Conservation (phyloP, 1,140 invertebrate genomes). For the Procambarus virginalis region DNA sequence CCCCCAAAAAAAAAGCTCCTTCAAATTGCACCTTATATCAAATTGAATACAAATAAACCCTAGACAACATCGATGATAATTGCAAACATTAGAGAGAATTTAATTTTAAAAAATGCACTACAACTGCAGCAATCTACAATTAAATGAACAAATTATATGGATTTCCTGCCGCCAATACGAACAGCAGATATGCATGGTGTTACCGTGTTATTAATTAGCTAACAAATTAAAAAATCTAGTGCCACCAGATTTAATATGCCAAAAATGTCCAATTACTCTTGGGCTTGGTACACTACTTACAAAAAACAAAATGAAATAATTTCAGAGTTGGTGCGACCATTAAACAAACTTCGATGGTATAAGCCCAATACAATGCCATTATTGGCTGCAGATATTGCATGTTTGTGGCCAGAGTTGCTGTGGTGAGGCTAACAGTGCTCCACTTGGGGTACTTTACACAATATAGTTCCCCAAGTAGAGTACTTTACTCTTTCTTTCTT, state of each 20-base stretch:
- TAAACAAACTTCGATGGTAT: background rate
- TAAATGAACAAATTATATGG: background rate
- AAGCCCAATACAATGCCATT: background rate
- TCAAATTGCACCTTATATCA: no score
- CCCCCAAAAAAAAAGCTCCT: no score
- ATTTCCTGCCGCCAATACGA: background rate
- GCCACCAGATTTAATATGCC: background rate
- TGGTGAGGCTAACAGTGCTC: no score
- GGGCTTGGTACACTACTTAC: background rate
- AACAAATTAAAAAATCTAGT: background rate
- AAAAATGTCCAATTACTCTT: background rate
- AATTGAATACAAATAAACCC: no score
- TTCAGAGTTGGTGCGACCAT: background rate
- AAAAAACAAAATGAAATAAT: background rate
- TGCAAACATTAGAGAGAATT: no score
- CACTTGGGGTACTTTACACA: no score
- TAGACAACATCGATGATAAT: no score
- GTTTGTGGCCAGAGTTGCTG: no score
- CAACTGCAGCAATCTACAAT: no score
- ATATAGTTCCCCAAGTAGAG: no score
- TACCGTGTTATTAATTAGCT: background rate
- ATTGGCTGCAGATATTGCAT: background rate
- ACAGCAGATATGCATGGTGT: background rate
- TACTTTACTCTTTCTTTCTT: no score
- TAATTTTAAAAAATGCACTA: no score